These are phyloP conservation scores for Odontothrips loti DNA, from an alignment of 2,888 invertebrate genomes.

Conservation along the genomic window DNA sequence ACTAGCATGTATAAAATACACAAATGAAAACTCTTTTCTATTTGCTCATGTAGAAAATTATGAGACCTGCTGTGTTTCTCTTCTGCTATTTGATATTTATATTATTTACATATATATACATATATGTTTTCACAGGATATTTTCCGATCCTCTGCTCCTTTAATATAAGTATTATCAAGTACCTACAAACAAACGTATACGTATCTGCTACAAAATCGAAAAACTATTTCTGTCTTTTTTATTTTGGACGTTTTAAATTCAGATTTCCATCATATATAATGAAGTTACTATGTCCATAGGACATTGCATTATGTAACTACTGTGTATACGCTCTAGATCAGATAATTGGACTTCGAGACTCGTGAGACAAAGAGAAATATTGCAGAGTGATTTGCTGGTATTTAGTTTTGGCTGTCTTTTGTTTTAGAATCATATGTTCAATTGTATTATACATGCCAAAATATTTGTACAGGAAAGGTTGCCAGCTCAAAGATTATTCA, in stretches of 20 bases:
- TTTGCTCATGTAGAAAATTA: slow-evolving; percentile 23
- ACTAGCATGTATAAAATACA: slow-evolving; percentile 27
- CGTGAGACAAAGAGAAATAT: slow-evolving; percentile 13
- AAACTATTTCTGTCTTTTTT: slow-evolving; percentile 23
- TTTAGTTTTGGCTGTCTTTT: slow-evolving; percentile 18
- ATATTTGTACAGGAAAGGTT: background rate
- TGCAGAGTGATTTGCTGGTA: slow-evolving; percentile 14
- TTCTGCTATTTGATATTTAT: slow-evolving; percentile 24
- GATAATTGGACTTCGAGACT: slow-evolving; percentile 16
- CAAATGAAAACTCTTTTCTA: slow-evolving; percentile 21
- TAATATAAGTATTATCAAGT: slow-evolving; percentile 23
- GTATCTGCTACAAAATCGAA: slow-evolving; percentile 23
- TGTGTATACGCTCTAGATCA: slow-evolving; percentile 20
- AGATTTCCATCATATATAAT: background rate
- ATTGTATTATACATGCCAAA: slow-evolving; percentile 18
- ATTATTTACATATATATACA: background rate
- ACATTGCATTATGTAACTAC: background rate
- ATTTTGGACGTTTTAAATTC: slow-evolving; percentile 27
- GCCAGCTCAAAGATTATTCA: slow-evolving; percentile 22
- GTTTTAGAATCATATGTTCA: slow-evolving; percentile 11
- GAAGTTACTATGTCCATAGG: slow-evolving; percentile 12
- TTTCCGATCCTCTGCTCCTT: slow-evolving; percentile 22
- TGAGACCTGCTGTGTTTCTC: slow-evolving; percentile 1
- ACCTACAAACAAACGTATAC: slow-evolving; percentile 22
- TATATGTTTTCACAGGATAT: slow-evolving; percentile 27